Evolutionary conservation across 2,888 invertebrate species (phyloP).

Genomic region (Drosophila paracracens): DNA sequence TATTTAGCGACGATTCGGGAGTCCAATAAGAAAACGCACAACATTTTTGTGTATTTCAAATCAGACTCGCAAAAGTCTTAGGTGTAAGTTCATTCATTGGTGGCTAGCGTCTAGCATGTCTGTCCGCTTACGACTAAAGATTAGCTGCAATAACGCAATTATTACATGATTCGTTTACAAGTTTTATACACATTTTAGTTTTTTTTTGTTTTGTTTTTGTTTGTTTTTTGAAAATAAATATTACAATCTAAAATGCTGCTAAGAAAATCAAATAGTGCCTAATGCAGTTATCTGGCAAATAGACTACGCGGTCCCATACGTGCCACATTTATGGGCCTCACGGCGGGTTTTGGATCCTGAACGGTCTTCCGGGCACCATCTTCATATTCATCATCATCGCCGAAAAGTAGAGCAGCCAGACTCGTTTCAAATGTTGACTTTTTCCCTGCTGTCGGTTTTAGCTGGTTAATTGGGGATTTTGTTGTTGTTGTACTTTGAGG

Average conservation of each 20-base stretch:
- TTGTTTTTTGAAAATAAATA: constrained; percentile 59
- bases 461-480: constrained; percentile 33
- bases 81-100: constrained; percentile 49
- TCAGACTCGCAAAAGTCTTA: constrained; percentile 85
- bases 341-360: constrained; percentile 56
- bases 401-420: constrained; percentile 83
- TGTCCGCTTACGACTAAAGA: constrained; percentile 46
- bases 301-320: constrained; percentile 81
- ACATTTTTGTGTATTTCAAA: constrained; percentile 76
- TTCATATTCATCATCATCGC: constrained; percentile 80
- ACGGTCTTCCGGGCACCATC: constrained; percentile 64
- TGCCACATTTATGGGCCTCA: constrained; percentile 77
- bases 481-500: constrained; percentile 26
- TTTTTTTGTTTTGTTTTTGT: neutral
- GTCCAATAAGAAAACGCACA: constrained; percentile 83
- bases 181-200: constrained; percentile 16
- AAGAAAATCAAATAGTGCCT: constrained; percentile 26
- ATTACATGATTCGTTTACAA: constrained; percentile 40
- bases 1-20: constrained; percentile 83
- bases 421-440: constrained; percentile 84
- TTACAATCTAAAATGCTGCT: constrained; percentile 70
- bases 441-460: constrained; percentile 61
- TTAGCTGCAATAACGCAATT: constrained; percentile 56
- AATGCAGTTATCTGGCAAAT: constrained; percentile 59
- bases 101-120: constrained; percentile 53